These are phyloP conservation scores for Ricordea florida DNA, from an alignment of 92 coral and sea anemone species.

Conservation along the genomic window DNA sequence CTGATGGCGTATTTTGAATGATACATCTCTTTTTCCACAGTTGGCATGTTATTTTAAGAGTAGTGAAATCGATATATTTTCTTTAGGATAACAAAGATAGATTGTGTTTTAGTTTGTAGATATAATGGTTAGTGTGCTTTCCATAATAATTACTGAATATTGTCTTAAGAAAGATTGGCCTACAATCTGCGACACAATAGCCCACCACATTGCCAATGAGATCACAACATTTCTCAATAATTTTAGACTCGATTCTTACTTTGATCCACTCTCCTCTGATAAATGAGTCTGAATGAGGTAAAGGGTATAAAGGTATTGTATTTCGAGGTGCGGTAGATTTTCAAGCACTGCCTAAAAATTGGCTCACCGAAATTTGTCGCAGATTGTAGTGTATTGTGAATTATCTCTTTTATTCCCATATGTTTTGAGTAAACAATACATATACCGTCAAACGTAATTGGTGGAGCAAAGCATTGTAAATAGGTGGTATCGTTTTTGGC, in stretches of 20 bases:
- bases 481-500: too few relatives aligned
- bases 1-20: too few relatives aligned
- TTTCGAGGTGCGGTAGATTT: slow-evolving; percentile 14
- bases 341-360: neutral
- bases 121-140: neutral
- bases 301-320: neutral
- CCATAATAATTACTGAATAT: neutral
- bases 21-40: too few relatives aligned
- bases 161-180: neutral
- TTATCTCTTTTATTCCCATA: too few relatives aligned
- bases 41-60: too few relatives aligned
- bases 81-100: slow-evolving; percentile 6
- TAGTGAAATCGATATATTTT: neutral
- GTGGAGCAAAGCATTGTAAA: too few relatives aligned
- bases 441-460: too few relatives aligned
- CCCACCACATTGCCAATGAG: neutral
- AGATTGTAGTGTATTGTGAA: too few relatives aligned
- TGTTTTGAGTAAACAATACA: too few relatives aligned
- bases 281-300: slow-evolving; percentile 14
- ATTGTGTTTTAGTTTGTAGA: neutral
- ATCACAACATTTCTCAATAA: slow-evolving; percentile 8
- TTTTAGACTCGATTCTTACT: too few relatives aligned
- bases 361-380: too few relatives aligned
- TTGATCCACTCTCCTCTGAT: neutral
- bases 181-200: slow-evolving; percentile 9